These are phyloP conservation scores for Hiodon tergisus DNA, from an alignment of 2,113 vertebrate genomes.

Conservation along the genomic window DNA sequence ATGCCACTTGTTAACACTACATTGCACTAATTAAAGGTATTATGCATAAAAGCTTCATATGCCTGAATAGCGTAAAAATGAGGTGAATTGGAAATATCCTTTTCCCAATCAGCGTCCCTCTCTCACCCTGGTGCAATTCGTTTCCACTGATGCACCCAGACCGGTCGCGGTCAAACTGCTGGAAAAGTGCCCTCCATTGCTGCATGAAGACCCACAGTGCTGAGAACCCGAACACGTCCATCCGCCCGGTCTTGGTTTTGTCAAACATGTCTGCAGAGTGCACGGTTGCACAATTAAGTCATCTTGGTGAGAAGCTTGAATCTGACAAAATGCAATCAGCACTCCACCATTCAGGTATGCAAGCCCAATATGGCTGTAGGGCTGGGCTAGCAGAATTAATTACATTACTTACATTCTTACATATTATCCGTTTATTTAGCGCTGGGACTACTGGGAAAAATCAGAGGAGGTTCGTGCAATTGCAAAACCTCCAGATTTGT, in stretches of 20 bases:
- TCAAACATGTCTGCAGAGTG: constrained; percentile 85
- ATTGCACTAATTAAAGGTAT: no score
- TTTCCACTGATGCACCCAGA: constrained; percentile 77
- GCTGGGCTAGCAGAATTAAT: not conserved
- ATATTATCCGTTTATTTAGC: not conserved
- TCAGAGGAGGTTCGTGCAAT: no score
- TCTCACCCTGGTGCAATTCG: constrained; percentile 88
- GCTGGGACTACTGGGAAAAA: no score
- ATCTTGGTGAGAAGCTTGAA: not conserved
- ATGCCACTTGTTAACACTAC: no score
- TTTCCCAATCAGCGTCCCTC: not conserved
- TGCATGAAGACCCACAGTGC: constrained; percentile 84
- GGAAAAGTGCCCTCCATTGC: constrained; percentile 83
- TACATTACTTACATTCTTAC: not conserved
- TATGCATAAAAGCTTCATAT: no score
- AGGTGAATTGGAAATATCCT: no score
- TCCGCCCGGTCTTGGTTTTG: constrained; percentile 74
- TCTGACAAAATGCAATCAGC: not conserved
- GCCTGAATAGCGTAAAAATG: no score
- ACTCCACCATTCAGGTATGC: no score
- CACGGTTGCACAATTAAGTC: not conserved
- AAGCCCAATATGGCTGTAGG: no score
- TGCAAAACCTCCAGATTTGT: no score
- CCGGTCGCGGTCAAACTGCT: constrained; percentile 83
- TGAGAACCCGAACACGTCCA: constrained; percentile 83